Conservation (phyloP, 2,888 invertebrate species). For the Agonopterix subpropinquella region DNA sequence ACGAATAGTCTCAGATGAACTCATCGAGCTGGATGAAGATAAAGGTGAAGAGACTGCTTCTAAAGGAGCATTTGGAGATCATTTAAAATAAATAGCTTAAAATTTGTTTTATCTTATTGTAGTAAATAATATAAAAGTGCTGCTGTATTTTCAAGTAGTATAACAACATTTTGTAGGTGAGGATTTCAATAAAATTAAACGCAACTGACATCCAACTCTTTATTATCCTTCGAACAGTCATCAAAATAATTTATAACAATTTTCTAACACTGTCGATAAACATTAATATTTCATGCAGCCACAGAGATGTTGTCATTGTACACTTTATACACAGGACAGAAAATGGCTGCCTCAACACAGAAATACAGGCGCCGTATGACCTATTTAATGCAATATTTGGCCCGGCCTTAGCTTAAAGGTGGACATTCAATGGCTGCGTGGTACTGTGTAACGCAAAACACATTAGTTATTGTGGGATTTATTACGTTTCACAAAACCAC, state of each 20-base stretch:
- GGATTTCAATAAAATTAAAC: slow-evolving; percentile 31
- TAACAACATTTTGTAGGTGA: slow-evolving; percentile 3
- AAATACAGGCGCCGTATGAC: slow-evolving; percentile 61
- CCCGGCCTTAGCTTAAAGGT: slow-evolving; percentile 72
- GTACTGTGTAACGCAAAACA: too few relatives aligned
- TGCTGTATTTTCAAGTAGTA: not conserved
- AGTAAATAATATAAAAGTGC: not conserved
- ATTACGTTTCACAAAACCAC: too few relatives aligned
- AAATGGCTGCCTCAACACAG: slow-evolving; percentile 48
- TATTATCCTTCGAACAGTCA: slow-evolving; percentile 78
- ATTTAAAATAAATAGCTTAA: slow-evolving; percentile 15
- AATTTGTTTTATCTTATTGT: not conserved
- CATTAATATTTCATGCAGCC: slow-evolving; percentile 71
- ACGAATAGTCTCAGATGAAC: slow-evolving; percentile 20
- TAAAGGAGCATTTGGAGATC: slow-evolving; percentile 43
- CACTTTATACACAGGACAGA: slow-evolving; percentile 59
- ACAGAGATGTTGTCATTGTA: slow-evolving; percentile 64
- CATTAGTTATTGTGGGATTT: too few relatives aligned
- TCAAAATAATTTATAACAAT: slow-evolving; percentile 78
- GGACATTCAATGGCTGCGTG: slow-evolving; percentile 46
- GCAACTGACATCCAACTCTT: slow-evolving; percentile 75
- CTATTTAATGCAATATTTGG: slow-evolving; percentile 73
- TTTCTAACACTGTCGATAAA: slow-evolving; percentile 76
- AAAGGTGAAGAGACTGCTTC: slow-evolving; percentile 31
- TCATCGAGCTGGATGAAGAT: slow-evolving; percentile 20